A percentile compares a stretch with the other conserved stretches of the same genome.
Evolutionary conservation across 2,888 invertebrate species (phyloP).

Genomic region (Drosophila pseudotakahashii): DNA sequence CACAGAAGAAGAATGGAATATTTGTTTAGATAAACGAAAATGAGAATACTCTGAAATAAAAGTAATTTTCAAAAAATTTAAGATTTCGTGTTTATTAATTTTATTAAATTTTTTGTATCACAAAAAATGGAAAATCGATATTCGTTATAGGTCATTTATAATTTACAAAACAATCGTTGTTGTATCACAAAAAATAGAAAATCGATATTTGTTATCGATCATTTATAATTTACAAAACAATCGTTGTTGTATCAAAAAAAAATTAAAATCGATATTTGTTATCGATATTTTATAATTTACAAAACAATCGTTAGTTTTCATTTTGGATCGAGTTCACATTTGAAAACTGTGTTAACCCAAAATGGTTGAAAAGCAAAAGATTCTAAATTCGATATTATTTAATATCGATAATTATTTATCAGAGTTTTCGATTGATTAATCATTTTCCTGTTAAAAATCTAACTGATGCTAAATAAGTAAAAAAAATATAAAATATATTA

Average conservation of each 20-base stretch:
- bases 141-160: not conserved
- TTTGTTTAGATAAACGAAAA: not conserved
- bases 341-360: not conserved
- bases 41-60: not conserved
- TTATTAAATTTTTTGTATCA: too few relatives aligned
- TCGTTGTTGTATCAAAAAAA: not conserved
- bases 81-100: not conserved
- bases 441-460: too few relatives aligned
- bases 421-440: too few relatives aligned
- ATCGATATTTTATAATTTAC: not conserved
- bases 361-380: too few relatives aligned
- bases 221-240: not conserved
- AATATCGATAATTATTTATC: too few relatives aligned
- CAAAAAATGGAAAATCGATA: not conserved
- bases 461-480: too few relatives aligned
- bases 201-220: not conserved
- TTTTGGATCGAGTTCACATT: not conserved
- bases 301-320: not conserved
- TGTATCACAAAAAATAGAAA: too few relatives aligned
- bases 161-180: not conserved
- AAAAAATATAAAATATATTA: too few relatives aligned
- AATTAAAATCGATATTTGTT: not conserved
- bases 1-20: constrained; percentile 1
- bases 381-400: too few relatives aligned
- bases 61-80: not conserved